Conservation (phyloP, 2,113 vertebrate genomes). For the Gavialis gangeticus region DNA sequence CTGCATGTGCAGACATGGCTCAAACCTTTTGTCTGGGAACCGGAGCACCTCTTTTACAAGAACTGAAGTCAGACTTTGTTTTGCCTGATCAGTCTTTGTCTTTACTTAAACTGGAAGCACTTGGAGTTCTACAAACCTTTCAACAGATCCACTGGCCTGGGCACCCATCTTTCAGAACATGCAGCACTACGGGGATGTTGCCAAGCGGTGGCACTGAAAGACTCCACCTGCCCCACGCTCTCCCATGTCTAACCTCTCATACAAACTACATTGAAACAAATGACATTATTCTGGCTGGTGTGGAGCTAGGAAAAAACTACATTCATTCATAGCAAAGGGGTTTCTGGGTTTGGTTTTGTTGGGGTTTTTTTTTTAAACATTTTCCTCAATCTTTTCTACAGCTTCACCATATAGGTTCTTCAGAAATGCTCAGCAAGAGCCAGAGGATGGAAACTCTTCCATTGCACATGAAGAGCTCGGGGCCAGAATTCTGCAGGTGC, state of each 20-base stretch:
- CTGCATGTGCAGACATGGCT: accelerated
- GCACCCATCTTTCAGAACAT: accelerated
- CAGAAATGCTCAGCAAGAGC: not conserved
- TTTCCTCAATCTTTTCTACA: not conserved
- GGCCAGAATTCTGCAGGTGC: not conserved
- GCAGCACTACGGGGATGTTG: not conserved
- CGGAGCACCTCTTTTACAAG: not conserved
- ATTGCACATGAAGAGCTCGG: not conserved
- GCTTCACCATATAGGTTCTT: accelerated
- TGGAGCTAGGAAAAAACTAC: not conserved
- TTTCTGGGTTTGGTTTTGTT: too few species aligned
- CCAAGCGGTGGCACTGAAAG: not conserved
- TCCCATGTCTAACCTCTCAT: accelerated
- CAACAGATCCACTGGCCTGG: not conserved
- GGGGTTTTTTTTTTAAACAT: not conserved
- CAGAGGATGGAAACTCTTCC: not conserved
- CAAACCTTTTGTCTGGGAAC: not conserved
- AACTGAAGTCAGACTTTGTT: not conserved
- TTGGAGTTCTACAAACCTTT: accelerated
- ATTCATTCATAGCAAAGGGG: not conserved
- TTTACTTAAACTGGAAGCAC: not conserved
- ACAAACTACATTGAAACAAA: accelerated
- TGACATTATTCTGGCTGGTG: not conserved
- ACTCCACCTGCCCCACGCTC: not conserved
- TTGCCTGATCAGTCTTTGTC: not conserved